Percentiles rank a stretch among this genome's conserved stretches.
These are phyloP conservation scores for Doryteuthis pealeii DNA, from an alignment of 1,140 invertebrate species.

Conservation along the genomic window DNA sequence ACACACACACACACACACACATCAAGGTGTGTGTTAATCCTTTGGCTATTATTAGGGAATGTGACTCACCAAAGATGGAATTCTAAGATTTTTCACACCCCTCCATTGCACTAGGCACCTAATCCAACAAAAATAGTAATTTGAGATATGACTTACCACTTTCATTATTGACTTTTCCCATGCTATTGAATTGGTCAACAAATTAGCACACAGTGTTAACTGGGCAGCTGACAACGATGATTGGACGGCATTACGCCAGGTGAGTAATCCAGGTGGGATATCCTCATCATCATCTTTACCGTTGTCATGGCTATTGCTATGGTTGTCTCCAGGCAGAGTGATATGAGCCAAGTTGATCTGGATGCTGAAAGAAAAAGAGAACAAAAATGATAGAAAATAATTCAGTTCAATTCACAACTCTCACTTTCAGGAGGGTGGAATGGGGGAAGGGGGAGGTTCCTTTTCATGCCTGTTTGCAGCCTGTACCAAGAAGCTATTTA, in stretches of 20 bases:
- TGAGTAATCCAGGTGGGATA: constrained; percentile 66
- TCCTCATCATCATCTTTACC: constrained; percentile 35
- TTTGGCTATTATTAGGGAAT: too few relatives aligned
- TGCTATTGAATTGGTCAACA: constrained; percentile 87
- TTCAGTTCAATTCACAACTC: too few relatives aligned
- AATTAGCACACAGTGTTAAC: constrained; percentile 85
- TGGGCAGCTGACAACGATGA: constrained; percentile 83
- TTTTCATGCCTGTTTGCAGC: too few relatives aligned
- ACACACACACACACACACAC: too few relatives aligned
- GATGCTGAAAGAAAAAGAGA: constrained; percentile 29
- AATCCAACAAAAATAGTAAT: too few relatives aligned
- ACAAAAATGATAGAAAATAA: not conserved
- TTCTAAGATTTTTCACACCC: too few relatives aligned
- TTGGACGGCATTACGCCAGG: constrained; percentile 85
- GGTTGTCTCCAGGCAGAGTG: constrained; percentile 15
- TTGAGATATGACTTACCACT: constrained; percentile 83
- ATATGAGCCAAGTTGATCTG: constrained; percentile 47
- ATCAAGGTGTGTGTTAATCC: too few relatives aligned
- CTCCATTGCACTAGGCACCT: too few relatives aligned
- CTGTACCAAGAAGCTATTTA: too few relatives aligned
- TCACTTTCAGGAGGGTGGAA: too few relatives aligned
- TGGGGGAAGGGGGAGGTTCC: too few relatives aligned
- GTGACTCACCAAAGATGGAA: too few relatives aligned
- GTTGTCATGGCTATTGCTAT: not conserved
- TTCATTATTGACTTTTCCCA: constrained; percentile 99